These are phyloP conservation scores for Drosophila leonis DNA, from an alignment of 2,888 invertebrate genomes.

Conservation along the genomic window DNA sequence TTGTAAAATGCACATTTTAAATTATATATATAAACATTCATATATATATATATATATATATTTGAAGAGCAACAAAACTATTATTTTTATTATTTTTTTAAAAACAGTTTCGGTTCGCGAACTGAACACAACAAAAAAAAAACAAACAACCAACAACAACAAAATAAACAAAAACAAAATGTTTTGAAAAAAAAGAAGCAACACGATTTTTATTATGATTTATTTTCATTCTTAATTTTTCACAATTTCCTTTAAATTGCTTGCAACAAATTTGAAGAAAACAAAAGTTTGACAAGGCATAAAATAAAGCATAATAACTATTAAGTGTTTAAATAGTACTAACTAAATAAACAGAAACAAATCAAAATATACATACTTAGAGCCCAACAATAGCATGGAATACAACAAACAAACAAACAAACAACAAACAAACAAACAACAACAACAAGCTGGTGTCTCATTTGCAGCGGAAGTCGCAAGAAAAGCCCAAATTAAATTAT, in stretches of 20 bases:
- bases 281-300: constrained; percentile 30
- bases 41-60: not conserved
- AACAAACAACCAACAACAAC: constrained; percentile 19
- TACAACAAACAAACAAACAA: constrained; percentile 4
- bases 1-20: constrained; percentile 71
- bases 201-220: constrained; percentile 26
- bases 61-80: constrained; percentile 37
- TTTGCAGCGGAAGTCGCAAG: constrained; percentile 47
- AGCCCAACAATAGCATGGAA: constrained; percentile 19
- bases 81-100: constrained; percentile 70
- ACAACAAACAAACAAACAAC: constrained; percentile 18
- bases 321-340: constrained; percentile 78
- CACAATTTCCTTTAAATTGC: constrained; percentile 5
- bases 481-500: constrained; percentile 71
- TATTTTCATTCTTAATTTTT: constrained; percentile 15
- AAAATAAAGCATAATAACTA: constrained; percentile 55
- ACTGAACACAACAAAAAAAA: constrained; percentile 45
- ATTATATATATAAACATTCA: constrained; percentile 55
- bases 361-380: constrained; percentile 64
- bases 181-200: constrained; percentile 52
- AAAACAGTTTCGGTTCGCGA: constrained; percentile 45
- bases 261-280: not conserved
- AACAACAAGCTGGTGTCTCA: constrained; percentile 43
- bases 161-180: constrained; percentile 64
- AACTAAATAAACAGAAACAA: constrained; percentile 47